phyloP scores from a whole-genome alignment of 2,113 vertebrate species.

The Acinonyx jubatus region DNA sequence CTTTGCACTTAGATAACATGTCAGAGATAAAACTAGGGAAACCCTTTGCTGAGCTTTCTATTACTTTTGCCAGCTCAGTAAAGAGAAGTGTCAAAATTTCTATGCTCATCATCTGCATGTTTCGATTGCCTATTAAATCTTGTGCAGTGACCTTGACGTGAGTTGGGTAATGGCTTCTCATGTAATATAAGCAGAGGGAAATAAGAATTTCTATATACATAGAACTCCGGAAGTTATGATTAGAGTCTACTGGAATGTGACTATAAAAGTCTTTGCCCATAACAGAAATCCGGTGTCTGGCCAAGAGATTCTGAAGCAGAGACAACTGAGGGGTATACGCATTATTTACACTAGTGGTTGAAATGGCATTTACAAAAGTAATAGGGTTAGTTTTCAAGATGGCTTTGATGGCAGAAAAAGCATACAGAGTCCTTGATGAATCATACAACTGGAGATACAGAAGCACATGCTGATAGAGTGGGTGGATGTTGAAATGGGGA shows the following conservation, averaged over 20 bases:
- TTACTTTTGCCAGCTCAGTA: constrained; percentile 95
- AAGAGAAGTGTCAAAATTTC: constrained; percentile 97
- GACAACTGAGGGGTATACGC: constrained; percentile 97
- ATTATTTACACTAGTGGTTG: constrained; percentile 98
- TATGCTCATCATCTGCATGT: constrained; percentile 98
- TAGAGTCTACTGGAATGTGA: constrained; percentile 95
- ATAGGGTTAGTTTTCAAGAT: constrained; percentile 95
- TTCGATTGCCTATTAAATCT: constrained; percentile 96
- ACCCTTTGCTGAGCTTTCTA: constrained; percentile 96
- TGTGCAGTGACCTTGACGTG: constrained; percentile 93
- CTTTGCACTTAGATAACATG: constrained; percentile 98
- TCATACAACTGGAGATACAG: constrained; percentile 98
- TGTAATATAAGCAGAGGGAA: constrained; percentile 96
- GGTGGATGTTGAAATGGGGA: constrained; percentile 94
- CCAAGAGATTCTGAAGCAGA: constrained; percentile 96
- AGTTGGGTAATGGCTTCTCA: constrained; percentile 96
- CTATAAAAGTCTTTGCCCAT: constrained; percentile 99
- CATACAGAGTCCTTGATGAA: constrained; percentile 95
- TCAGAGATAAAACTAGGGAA: constrained; percentile 98
- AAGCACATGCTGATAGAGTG: constrained; percentile 96
- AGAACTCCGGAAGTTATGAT: constrained; percentile 96
- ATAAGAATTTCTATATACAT: constrained; percentile 99
- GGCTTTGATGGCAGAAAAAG: constrained; percentile 95
- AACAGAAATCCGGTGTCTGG: constrained; percentile 97
- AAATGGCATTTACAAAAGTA: constrained; percentile 97